These are phyloP conservation scores for Rhipidura dahli DNA, from an alignment of 2,113 vertebrate species.

Conservation along the genomic window DNA sequence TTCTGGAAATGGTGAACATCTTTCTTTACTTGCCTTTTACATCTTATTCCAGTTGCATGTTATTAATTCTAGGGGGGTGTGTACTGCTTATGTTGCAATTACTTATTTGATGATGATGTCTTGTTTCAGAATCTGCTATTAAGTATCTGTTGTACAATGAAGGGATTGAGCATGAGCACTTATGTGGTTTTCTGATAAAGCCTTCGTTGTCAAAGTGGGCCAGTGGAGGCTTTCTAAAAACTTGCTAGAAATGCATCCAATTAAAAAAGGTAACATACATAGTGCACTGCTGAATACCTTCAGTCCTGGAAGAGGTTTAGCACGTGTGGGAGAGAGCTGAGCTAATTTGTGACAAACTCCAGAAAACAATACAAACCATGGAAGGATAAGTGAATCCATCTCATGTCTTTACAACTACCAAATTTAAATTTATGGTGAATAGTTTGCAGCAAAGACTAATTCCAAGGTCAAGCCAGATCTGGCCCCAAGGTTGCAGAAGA, in stretches of 20 bases:
- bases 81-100: neutral
- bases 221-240: neutral
- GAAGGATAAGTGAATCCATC: neutral
- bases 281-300: neutral
- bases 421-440: neutral
- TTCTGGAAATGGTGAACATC: slow-evolving; percentile 91
- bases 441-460: neutral
- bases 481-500: neutral
- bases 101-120: neutral
- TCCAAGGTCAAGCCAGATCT: neutral
- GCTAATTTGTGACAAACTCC: neutral
- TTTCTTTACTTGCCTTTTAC: neutral
- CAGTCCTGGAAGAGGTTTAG: neutral
- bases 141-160: neutral
- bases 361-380: neutral
- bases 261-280: neutral
- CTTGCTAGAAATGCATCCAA: neutral
- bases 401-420: neutral
- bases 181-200: neutral
- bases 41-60: neutral
- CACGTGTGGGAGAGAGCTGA: neutral
- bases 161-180: neutral
- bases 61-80: neutral
- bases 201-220: neutral
- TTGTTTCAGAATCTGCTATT: neutral